These are phyloP conservation scores for Tamias sibiricus DNA, from an alignment of 2,113 vertebrate genomes.

Conservation along the genomic window DNA sequence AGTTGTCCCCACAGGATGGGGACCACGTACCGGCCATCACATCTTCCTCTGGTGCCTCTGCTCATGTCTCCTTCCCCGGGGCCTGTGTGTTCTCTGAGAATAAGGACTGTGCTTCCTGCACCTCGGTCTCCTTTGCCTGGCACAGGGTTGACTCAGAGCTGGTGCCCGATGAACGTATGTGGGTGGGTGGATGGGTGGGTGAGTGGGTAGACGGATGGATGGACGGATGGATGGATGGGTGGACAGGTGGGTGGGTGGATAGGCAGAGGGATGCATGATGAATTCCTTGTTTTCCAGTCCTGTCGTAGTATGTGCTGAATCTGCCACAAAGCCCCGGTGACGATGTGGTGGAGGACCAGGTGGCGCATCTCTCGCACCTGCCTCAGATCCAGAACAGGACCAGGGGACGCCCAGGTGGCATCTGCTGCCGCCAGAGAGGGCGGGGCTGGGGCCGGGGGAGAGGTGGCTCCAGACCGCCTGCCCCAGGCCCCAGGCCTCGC, in stretches of 20 bases:
- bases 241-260: no score
- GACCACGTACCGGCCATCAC: background rate
- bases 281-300: background rate
- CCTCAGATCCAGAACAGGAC: background rate
- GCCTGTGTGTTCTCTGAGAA: background rate
- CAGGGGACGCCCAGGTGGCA: no score
- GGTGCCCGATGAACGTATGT: background rate
- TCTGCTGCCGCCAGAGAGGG: background rate
- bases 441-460: background rate
- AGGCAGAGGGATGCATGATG: no score
- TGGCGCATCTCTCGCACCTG: background rate
- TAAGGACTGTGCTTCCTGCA: background rate
- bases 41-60: background rate
- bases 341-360: background rate
- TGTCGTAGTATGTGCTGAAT: background rate
- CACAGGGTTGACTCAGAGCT: background rate
- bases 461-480: background rate
- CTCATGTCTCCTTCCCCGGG: background rate
- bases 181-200: background rate
- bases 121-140: background rate
- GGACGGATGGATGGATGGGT: background rate
- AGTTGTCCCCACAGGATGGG: background rate
- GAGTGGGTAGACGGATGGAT: no score
- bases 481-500: background rate
- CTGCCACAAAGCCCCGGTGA: background rate